A percentile compares a stretch with the other conserved stretches of the same genome.
Conservation (phyloP, 2,113 vertebrate species). For the Podarcis cretensis region DNA sequence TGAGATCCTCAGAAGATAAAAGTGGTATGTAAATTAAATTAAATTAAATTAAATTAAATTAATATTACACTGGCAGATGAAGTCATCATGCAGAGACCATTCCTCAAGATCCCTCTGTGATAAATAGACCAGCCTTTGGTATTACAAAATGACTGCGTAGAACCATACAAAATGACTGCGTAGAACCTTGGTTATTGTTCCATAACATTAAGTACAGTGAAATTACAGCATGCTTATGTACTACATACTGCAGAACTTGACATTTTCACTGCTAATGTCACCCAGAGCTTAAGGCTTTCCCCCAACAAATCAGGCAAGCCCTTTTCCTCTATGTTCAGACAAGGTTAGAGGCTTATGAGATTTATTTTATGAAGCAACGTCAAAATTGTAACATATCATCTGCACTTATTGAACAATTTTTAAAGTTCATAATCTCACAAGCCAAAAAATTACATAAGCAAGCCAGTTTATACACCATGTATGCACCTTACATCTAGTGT, state of each 20-base stretch:
- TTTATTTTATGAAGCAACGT: conserved; percentile 48
- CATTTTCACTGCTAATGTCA: conserved; percentile 69
- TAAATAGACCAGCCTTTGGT: not conserved
- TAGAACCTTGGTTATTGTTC: conserved; percentile 46
- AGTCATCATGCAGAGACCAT: not conserved
- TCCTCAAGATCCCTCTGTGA: not conserved
- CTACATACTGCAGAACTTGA: conserved; percentile 53
- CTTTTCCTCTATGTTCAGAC: conserved; percentile 25
- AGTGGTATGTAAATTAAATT: too few relatives aligned
- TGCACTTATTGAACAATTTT: not conserved
- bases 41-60: too few relatives aligned
- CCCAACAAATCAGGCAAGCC: conserved; percentile 48
- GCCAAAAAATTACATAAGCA: not conserved
- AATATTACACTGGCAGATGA: not conserved
- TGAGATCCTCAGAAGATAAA: too few relatives aligned
- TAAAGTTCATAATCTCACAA: not conserved
- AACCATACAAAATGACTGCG: conserved; percentile 25
- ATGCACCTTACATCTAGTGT: fast-evolving
- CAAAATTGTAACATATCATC: conserved; percentile 26
- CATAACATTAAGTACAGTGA: conserved; percentile 51
- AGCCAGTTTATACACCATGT: not conserved
- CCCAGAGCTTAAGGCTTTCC: conserved; percentile 54
- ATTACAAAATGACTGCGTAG: conserved; percentile 12
- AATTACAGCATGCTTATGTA: conserved; percentile 54
- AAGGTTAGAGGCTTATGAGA: conserved; percentile 17